Evolutionary conservation across 1,140 invertebrate genomes (phyloP).

Genomic region (Solenopsis invicta): DNA sequence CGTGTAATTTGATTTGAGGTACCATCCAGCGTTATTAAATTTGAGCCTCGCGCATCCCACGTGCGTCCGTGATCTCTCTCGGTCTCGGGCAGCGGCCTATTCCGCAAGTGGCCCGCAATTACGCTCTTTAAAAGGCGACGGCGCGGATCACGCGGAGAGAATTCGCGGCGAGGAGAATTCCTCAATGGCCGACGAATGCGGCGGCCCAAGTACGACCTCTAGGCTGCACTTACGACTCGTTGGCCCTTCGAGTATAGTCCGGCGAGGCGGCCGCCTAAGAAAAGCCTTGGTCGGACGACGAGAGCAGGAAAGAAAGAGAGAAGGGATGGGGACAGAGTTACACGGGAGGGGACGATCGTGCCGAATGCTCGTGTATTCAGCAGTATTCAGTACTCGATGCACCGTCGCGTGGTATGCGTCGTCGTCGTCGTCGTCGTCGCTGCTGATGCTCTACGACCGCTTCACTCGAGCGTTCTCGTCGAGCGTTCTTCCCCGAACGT

Average conservation of each 20-base stretch:
- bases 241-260: constrained; percentile 63
- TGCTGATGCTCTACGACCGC: not conserved
- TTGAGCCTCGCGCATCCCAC: not conserved
- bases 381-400: constrained; percentile 74
- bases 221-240: constrained; percentile 58
- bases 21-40: not conserved
- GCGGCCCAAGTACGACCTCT: constrained; percentile 47
- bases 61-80: not conserved
- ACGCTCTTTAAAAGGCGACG: constrained; percentile 48
- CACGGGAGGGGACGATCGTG: constrained; percentile 40
- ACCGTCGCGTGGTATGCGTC: constrained; percentile 66
- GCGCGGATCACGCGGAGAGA: constrained; percentile 7
- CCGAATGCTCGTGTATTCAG: constrained; percentile 68
- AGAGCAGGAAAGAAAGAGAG: not conserved
- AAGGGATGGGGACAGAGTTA: not conserved
- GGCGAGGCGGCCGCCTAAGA: constrained; percentile 54
- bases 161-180: constrained; percentile 35
- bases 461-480: not conserved
- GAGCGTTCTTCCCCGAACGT: not conserved
- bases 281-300: constrained; percentile 45
- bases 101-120: constrained; percentile 23
- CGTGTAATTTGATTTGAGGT: not conserved
- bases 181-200: constrained; percentile 50
- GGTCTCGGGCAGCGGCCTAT: not conserved
- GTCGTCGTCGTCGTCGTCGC: constrained; percentile 39